Evolutionary conservation across 1,140 invertebrate genomes (phyloP), one percentile per base, ranked within the genome.

Genomic region (Nephotettix cincticeps): DNA sequence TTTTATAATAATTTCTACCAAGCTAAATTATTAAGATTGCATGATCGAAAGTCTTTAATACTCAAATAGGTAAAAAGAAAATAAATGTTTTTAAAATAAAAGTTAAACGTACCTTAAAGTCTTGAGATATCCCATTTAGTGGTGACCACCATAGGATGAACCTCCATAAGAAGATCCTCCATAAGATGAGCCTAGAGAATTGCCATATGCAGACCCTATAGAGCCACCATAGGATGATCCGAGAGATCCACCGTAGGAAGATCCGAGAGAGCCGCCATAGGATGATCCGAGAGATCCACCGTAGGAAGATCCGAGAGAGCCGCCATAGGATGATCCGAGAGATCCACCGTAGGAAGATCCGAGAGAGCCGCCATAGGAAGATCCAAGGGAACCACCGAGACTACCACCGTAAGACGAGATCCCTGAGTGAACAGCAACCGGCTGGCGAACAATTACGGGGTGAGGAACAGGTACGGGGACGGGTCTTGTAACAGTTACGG

Each of bases 381-480:
- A 61, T 25, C 56, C 56, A 25, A 11, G 11, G 25, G 21, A 61
- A 17, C 47, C 47, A 17, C 11, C 25, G 19, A 29, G 1, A 30
- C 45, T 27, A 0, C 68, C 68, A 28, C 43, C 28, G 21, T 61
- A 36, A 30, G 43, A 25, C 1, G 67, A 40, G 1, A 40, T n/a
- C 28, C 61, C 58, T 21, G 58, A 19, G 25, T 21, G 21, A n/a
- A 70, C 58, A 13, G 61, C 32, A 78, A 92, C 92, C 17, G 90
- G 91, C 19, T 92, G 88, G 68, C 89, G 87, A 11, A 92, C 90
- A 0, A 72, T 69, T 27, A 73, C 71, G 0, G 75, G 74, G 23
- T 74, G 72, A 51, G 65, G 66, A 14, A 72, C 47, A 0, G 71
- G 67, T 3, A 68, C 56, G 13, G 65, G 66, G 21, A 70, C 69